Conservation (phyloP, 2,113 vertebrate species). For the Galeopterus variegatus region DNA sequence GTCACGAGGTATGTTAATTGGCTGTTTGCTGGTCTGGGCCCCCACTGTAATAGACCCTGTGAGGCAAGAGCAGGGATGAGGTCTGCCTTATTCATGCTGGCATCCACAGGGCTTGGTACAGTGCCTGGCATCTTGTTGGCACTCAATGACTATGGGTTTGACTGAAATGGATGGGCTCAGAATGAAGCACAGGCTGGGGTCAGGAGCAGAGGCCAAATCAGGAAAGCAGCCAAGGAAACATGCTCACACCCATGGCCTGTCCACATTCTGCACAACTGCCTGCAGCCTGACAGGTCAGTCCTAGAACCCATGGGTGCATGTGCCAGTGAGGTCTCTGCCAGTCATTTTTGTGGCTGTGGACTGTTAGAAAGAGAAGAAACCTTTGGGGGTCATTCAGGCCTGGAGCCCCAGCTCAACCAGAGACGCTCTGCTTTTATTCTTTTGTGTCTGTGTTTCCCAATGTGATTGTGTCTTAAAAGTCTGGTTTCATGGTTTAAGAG, state of each 20-base stretch:
- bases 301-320: not conserved
- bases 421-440: not conserved
- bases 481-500: not conserved
- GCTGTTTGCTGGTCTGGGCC: not conserved
- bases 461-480: not conserved
- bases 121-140: not conserved
- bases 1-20: not conserved
- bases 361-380: not conserved
- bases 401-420: not conserved
- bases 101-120: not conserved
- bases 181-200: not conserved
- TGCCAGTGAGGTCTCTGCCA: not conserved
- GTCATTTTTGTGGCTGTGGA: not conserved
- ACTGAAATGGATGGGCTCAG: not conserved
- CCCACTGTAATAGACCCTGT: not conserved
- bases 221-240: not conserved
- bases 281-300: accelerated
- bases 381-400: not conserved
- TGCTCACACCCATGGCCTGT: accelerated
- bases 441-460: not conserved
- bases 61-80: not conserved
- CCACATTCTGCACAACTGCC: too few species aligned
- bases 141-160: not conserved
- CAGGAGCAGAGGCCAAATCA: not conserved
- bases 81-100: not conserved